phyloP scores from a whole-genome alignment of 92 coral and sea anemone species.

The Porites rus region DNA sequence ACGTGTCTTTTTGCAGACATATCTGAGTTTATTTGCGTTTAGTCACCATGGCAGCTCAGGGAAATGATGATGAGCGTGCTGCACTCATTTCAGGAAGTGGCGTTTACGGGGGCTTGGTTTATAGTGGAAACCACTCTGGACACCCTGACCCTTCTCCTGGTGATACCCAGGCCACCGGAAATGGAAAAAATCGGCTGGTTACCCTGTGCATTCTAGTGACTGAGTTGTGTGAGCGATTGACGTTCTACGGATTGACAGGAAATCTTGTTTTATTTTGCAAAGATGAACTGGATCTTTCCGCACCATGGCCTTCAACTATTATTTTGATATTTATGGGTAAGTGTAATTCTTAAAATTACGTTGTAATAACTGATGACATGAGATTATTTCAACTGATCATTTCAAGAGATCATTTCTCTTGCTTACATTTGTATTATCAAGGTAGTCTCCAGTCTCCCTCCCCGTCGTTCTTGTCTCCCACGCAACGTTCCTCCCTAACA shows the following conservation, averaged over 20 bases:
- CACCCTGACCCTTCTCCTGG: no score
- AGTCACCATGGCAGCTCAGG: background rate
- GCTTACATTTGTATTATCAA: background rate
- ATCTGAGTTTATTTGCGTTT: background rate
- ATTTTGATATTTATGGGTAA: conserved; percentile 80
- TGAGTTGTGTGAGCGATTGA: conserved; percentile 89
- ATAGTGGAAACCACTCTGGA: no score
- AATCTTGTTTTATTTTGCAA: conserved; percentile 78
- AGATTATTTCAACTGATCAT: no score
- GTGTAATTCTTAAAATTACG: background rate
- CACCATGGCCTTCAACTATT: conserved; percentile 77
- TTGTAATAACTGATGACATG: conserved; percentile 75
- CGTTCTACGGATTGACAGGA: conserved; percentile 88
- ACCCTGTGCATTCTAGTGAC: conserved; percentile 83
- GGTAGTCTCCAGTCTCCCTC: no score
- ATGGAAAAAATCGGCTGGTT: conserved; percentile 38
- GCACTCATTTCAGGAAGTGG: background rate
- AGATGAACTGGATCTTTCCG: conserved; percentile 40
- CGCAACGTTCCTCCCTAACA: no score
- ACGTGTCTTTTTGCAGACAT: background rate
- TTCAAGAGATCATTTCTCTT: conserved; percentile 56
- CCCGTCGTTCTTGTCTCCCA: no score
- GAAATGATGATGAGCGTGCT: background rate
- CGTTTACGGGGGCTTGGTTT: no score
- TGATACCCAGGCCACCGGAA: no score